Conservation (phyloP, 2,888 invertebrate genomes). For the Aproaerema taeniolella region DNA sequence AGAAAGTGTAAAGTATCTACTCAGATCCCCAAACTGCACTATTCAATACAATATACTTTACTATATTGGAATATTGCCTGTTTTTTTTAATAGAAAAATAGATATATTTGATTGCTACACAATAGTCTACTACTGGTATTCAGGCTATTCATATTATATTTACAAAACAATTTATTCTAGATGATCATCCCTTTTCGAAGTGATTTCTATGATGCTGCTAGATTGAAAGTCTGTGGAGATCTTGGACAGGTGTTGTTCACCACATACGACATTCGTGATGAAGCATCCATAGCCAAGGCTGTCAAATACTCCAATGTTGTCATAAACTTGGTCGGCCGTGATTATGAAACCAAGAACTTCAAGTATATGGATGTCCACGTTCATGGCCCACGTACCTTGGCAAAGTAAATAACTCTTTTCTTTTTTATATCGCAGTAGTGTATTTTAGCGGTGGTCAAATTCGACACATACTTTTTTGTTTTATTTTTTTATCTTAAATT, state of each 20-base stretch:
- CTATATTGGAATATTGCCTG: no score
- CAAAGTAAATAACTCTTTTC: slow-evolving; percentile 82
- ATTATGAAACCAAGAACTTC: slow-evolving; percentile 95
- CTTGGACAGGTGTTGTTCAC: slow-evolving; percentile 96
- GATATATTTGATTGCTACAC: no score
- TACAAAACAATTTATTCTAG: slow-evolving; percentile 66
- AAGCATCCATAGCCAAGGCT: slow-evolving; percentile 88
- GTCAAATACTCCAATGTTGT: slow-evolving; percentile 98
- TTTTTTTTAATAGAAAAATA: no score
- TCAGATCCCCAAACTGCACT: no score
- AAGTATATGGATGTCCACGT: slow-evolving; percentile 92
- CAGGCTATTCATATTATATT: no score
- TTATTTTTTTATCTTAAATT: no score
- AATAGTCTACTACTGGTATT: no score
- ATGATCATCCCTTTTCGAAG: slow-evolving; percentile 95
- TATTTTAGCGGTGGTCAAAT: no score
- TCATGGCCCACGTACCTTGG: slow-evolving; percentile 88
- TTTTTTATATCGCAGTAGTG: neutral
- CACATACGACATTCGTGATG: slow-evolving; percentile 90
- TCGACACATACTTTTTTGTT: no score
- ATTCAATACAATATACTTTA: no score
- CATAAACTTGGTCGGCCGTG: slow-evolving; percentile 94
- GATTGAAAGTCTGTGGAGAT: slow-evolving; percentile 92
- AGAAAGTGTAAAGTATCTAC: no score
- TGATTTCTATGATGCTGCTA: slow-evolving; percentile 87